Conservation (phyloP, 2,797 vertebrate species). For the Rhincodon typus region DNA sequence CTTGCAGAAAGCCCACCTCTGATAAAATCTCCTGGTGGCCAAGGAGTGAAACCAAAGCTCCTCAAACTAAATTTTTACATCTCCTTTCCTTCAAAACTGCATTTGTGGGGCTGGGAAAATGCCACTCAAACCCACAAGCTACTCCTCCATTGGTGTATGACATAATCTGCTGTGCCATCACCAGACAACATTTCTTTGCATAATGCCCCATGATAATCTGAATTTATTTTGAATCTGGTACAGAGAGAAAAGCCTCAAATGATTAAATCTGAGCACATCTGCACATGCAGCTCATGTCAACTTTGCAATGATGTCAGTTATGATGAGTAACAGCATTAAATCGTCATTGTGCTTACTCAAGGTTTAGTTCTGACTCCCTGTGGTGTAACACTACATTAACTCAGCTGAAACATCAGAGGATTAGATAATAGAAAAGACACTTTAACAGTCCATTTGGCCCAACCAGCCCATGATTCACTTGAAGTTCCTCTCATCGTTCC, state of each 20-base stretch:
- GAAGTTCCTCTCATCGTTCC: not conserved
- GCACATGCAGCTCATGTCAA: not conserved
- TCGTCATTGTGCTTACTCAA: not conserved
- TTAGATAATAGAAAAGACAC: not conserved
- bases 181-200: not conserved
- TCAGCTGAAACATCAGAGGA: not conserved
- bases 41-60: too few species aligned
- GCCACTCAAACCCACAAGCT: not conserved
- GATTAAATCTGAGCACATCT: not conserved
- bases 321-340: not conserved
- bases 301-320: not conserved
- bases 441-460: not conserved
- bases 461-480: not conserved
- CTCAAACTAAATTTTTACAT: not conserved
- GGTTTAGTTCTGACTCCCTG: not conserved
- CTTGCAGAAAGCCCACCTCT: not conserved
- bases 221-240: not conserved
- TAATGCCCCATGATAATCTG: not conserved
- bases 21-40: not conserved
- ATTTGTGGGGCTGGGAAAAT: not conserved
- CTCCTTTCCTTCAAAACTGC: too few species aligned
- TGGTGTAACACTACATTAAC: not conserved
- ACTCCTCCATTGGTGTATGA: not conserved
- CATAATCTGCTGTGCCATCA: not conserved
- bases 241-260: not conserved